These are phyloP conservation scores for Chrysoperla carnea DNA, from an alignment of 1,140 invertebrate species.

Conservation along the genomic window DNA sequence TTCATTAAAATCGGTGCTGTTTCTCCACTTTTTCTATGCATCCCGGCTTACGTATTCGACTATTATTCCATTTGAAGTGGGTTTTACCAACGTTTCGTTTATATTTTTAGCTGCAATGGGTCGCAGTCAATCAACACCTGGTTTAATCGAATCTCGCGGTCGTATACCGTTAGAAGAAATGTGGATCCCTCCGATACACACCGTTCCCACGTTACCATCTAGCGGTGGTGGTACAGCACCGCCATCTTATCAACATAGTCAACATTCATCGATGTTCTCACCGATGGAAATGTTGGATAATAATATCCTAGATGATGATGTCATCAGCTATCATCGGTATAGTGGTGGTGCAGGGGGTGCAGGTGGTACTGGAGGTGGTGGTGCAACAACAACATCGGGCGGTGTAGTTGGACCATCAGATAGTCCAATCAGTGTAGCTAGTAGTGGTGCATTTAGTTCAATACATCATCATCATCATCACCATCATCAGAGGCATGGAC, in stretches of 20 bases:
- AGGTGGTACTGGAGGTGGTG: constrained; percentile 23
- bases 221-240: constrained; percentile 24
- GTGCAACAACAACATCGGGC: constrained; percentile 5
- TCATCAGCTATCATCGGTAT: constrained; percentile 1
- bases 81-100: no score
- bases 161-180: constrained; percentile 79
- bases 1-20: no score
- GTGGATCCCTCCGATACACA: constrained; percentile 47
- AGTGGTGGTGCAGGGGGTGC: constrained; percentile 25
- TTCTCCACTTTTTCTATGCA: no score
- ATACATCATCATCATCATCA: no score
- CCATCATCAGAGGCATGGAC: no score
- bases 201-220: constrained; percentile 24
- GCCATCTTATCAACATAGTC: constrained; percentile 23
- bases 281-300: constrained; percentile 20
- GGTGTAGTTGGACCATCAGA: constrained; percentile 2
- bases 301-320: constrained; percentile 22
- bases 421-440: constrained; percentile 13
- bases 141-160: constrained; percentile 79
- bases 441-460: constrained; percentile 1
- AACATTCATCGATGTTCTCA: background rate
- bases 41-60: no score
- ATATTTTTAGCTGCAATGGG: constrained; percentile 70
- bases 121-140: constrained; percentile 86
- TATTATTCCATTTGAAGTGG: no score